Evolutionary conservation across 2,888 invertebrate species (phyloP).

Genomic region (Mantis religiosa): DNA sequence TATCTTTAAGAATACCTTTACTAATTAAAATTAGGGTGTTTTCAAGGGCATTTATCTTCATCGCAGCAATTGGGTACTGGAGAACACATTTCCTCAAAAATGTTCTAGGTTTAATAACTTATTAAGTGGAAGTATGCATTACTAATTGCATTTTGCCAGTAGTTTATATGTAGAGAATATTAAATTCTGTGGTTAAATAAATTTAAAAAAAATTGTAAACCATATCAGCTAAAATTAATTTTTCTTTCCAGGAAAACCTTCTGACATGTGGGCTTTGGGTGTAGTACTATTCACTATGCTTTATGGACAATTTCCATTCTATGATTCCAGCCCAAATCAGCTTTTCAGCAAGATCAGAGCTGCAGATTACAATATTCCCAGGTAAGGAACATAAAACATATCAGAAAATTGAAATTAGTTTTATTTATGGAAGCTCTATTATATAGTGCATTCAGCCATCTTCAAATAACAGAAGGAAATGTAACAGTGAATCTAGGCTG

Average conservation of each 20-base stretch:
- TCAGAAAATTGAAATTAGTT: too few relatives aligned
- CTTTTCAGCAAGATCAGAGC: slow-evolving; percentile 71
- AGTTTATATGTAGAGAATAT: neutral
- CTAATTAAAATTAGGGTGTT: too few relatives aligned
- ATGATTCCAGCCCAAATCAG: slow-evolving; percentile 67
- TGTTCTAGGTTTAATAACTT: too few relatives aligned
- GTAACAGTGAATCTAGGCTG: too few relatives aligned
- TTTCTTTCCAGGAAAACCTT: slow-evolving; percentile 55
- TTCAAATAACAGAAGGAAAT: too few relatives aligned
- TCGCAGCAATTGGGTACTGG: too few relatives aligned
- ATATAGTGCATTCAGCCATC: too few relatives aligned
- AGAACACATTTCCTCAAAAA: too few relatives aligned
- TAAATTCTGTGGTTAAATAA: neutral
- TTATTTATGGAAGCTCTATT: too few relatives aligned
- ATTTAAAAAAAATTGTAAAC: neutral
- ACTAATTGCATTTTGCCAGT: neutral
- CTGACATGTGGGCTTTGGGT: slow-evolving; percentile 80
- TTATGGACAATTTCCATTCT: slow-evolving; percentile 78
- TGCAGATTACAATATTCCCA: slow-evolving; percentile 68
- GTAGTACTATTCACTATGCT: slow-evolving; percentile 75
- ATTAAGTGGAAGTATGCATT: too few relatives aligned
- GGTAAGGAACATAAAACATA: slow-evolving; percentile 46
- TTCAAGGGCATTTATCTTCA: too few relatives aligned
- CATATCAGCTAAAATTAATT: neutral
- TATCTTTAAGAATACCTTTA: too few relatives aligned